Evolutionary conservation across 2,888 invertebrate species (phyloP).

Genomic region (Danaus chrysippus): DNA sequence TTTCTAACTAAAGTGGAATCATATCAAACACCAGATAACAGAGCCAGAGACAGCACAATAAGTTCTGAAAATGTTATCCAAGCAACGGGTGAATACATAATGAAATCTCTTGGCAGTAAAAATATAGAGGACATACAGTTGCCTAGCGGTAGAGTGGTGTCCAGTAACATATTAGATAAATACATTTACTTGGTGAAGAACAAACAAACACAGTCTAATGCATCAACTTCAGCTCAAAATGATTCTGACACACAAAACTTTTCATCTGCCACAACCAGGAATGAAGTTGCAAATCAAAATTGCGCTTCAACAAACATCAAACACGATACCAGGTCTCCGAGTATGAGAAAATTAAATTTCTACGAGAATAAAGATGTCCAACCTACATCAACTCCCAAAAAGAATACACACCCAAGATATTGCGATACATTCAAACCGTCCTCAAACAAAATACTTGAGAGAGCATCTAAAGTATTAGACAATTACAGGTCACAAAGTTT

Average conservation of each 20-base stretch:
- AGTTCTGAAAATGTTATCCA: slow-evolving; percentile 63
- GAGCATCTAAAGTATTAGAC: slow-evolving; percentile 66
- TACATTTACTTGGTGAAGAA: slow-evolving; percentile 71
- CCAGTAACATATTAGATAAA: slow-evolving; percentile 61
- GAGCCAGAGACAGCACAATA: slow-evolving; percentile 45
- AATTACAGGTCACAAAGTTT: slow-evolving; percentile 63
- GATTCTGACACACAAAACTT: neutral
- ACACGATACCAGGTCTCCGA: slow-evolving; percentile 51
- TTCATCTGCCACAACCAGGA: slow-evolving; percentile 6
- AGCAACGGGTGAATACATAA: slow-evolving; percentile 64
- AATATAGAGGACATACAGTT: slow-evolving; percentile 50
- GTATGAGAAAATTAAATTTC: slow-evolving; percentile 59
- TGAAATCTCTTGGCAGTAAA: slow-evolving; percentile 55
- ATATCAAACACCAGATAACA: slow-evolving; percentile 62
- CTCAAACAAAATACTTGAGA: slow-evolving; percentile 66
- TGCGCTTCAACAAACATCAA: slow-evolving; percentile 25
- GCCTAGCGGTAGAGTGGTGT: slow-evolving; percentile 58
- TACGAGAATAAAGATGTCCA: slow-evolving; percentile 61
- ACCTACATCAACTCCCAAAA: slow-evolving; percentile 69
- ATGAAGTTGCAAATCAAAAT: slow-evolving; percentile 16
- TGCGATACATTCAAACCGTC: slow-evolving; percentile 59
- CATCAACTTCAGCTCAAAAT: slow-evolving; percentile 3
- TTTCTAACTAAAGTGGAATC: slow-evolving; percentile 69
- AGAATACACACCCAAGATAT: slow-evolving; percentile 38
- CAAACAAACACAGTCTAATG: slow-evolving; percentile 37